Evolutionary conservation across 2,797 vertebrate genomes (phyloP), one percentile per base, ranked within the genome.

Genomic region (Poecilia wingei): DNA sequence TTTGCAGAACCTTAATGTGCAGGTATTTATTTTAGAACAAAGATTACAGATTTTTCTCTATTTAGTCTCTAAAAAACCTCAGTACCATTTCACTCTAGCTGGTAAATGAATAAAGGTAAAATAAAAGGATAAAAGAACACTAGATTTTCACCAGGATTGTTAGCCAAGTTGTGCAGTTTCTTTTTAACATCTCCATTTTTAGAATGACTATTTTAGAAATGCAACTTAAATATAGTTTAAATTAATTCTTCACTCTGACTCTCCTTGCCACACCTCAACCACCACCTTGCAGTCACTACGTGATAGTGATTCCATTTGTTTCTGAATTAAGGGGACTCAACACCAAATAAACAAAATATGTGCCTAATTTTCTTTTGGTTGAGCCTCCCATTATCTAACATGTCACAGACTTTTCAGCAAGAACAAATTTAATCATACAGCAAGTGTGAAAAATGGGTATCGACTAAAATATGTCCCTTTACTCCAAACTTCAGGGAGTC

Each of bases 341-440:
- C 61, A 39, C 61, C 9, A 8, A 66, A 39, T 39, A 66, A 66
- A 75, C 84, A 43, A 28, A 43, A 69, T 72, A 69, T 61, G n/a
- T 51, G 13, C 1, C 0, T 1, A 28, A 72, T n/a, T 41, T 76
- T 73, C 41, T 51, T 22, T 8, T 25, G 46, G 39, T 41, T 10
- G 14, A 16, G 45, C 41, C 66, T 31, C 16, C 1, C 0, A 43
- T 36, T 64, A 14, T 2, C 9, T 18, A 31, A 69, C 41, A 77
- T 36, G 22, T 70, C 43, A 31, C 16, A 77, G 59, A 41, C 68
- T 75, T 69, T 55, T 12, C 51, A 36, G 22, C 31, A 28, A 49
- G 2, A 59, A 28, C 16, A 73, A 64, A 66, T 28, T 66, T 66
- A 18, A 39, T 66, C 39, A 3, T 66, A 22, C 3, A 22, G 33